Evolutionary conservation across 2,113 vertebrate species (phyloP).

Genomic region (Lasiurus cinereus): DNA sequence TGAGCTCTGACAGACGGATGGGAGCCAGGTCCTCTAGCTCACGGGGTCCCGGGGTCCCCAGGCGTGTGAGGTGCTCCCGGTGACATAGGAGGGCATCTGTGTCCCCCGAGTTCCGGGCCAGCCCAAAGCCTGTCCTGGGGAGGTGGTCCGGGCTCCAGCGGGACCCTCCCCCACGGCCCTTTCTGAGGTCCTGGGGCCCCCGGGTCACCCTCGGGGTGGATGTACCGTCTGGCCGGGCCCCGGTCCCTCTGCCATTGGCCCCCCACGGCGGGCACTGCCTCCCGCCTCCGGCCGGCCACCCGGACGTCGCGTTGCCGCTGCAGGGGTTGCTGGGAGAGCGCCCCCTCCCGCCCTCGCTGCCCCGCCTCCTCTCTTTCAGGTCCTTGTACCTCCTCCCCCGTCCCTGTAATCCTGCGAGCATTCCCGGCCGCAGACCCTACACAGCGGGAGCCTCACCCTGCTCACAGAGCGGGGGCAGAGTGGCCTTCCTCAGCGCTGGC

Average conservation of each 20-base stretch:
- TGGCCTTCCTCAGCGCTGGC: accelerated
- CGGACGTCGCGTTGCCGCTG: background rate
- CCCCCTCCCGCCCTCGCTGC: background rate
- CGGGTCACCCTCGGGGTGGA: accelerated
- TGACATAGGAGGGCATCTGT: accelerated
- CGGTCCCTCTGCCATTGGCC: accelerated
- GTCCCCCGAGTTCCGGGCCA: background rate
- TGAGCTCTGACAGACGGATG: accelerated
- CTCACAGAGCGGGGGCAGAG: accelerated
- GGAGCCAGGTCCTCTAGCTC: too few species aligned
- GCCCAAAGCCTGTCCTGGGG: background rate
- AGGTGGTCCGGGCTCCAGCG: background rate
- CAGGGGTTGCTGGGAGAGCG: background rate
- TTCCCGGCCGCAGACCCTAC: background rate
- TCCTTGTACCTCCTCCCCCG: slow-evolving; percentile 52
- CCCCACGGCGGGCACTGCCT: accelerated
- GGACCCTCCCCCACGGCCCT: background rate
- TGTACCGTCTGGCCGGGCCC: accelerated
- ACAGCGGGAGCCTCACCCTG: background rate
- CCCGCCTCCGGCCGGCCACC: slow-evolving; percentile 31
- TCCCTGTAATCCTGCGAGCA: slow-evolving; percentile 51
- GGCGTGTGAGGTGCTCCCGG: accelerated
- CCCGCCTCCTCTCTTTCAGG: background rate
- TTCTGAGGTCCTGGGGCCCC: background rate
- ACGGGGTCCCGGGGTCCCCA: accelerated